These are phyloP conservation scores for Drosophila lacertosa DNA, from an alignment of 1,140 invertebrate species.

Conservation along the genomic window DNA sequence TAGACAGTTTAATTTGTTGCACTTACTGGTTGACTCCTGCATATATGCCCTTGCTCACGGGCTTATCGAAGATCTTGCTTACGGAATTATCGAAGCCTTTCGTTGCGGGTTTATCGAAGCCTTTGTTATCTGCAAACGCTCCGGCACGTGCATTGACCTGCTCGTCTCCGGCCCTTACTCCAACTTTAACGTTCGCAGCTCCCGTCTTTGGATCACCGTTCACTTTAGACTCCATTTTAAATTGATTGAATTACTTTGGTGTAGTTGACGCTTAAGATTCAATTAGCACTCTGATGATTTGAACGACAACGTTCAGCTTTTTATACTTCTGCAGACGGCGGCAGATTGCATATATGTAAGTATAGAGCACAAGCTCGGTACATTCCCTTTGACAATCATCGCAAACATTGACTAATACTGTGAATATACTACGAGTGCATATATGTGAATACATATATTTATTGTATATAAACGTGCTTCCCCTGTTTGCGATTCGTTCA, in stretches of 20 bases:
- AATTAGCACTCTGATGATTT: slow-evolving; percentile 26
- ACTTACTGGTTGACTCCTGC: slow-evolving; percentile 65
- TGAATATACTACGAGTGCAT: background rate
- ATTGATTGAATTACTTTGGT: background rate
- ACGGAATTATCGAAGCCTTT: slow-evolving; percentile 56
- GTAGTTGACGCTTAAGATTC: slow-evolving; percentile 17
- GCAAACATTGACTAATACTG: slow-evolving; percentile 14
- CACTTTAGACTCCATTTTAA: slow-evolving; percentile 54
- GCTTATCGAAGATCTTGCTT: slow-evolving; percentile 44
- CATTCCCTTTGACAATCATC: slow-evolving; percentile 22
- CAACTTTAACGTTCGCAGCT: slow-evolving; percentile 39
- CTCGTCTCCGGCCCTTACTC: slow-evolving; percentile 41
- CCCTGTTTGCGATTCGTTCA: slow-evolving; percentile 8
- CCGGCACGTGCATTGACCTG: slow-evolving; percentile 45
- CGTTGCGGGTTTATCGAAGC: slow-evolving; percentile 51
- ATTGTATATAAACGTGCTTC: slow-evolving; percentile 20
- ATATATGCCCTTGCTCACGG: slow-evolving; percentile 65
- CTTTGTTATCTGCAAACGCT: slow-evolving; percentile 56
- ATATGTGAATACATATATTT: no score
- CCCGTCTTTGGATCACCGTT: slow-evolving; percentile 58
- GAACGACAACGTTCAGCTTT: slow-evolving; percentile 8
- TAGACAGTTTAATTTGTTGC: no score
- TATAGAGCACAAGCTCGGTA: slow-evolving; percentile 10
- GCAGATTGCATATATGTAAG: background rate
- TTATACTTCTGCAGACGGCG: slow-evolving; percentile 33